phyloP scores from a whole-genome alignment of 2,113 vertebrate genomes.

The Osmerus eperlanus region DNA sequence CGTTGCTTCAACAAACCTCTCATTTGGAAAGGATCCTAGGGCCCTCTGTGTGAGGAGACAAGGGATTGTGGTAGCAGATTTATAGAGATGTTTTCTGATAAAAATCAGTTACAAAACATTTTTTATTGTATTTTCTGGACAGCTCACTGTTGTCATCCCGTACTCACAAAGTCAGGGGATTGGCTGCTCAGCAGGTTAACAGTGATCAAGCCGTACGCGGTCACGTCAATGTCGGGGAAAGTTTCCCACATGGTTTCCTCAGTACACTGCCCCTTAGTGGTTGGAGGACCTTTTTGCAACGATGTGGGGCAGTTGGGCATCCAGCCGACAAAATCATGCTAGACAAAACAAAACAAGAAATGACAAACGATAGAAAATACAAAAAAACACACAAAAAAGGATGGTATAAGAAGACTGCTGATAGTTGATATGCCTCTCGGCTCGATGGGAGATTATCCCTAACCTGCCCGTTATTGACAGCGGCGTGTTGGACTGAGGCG shows the following conservation, averaged over 20 bases:
- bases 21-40: conserved; percentile 34
- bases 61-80: background rate
- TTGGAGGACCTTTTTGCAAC: too few relatives aligned
- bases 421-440: too few relatives aligned
- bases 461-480: conserved; percentile 64
- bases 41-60: conserved; percentile 23
- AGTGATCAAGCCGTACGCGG: conserved; percentile 33
- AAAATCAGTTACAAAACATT: too few relatives aligned
- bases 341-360: background rate
- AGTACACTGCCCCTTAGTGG: too few relatives aligned
- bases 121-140: too few relatives aligned
- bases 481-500: conserved; percentile 50
- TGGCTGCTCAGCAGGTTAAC: conserved; percentile 50
- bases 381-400: background rate
- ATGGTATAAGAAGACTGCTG: background rate
- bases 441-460: background rate
- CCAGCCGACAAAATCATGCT: conserved; percentile 59
- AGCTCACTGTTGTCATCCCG: background rate
- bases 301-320: too few relatives aligned
- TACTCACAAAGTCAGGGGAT: conserved; percentile 58
- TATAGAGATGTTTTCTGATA: too few relatives aligned
- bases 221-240: conserved; percentile 36
- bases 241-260: conserved; percentile 40
- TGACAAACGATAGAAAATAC: too few relatives aligned
- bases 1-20: conserved; percentile 41